Base-by-base conservation (phyloP, 2,797 vertebrate genomes). In the Crypturellus tataupa region DNA sequence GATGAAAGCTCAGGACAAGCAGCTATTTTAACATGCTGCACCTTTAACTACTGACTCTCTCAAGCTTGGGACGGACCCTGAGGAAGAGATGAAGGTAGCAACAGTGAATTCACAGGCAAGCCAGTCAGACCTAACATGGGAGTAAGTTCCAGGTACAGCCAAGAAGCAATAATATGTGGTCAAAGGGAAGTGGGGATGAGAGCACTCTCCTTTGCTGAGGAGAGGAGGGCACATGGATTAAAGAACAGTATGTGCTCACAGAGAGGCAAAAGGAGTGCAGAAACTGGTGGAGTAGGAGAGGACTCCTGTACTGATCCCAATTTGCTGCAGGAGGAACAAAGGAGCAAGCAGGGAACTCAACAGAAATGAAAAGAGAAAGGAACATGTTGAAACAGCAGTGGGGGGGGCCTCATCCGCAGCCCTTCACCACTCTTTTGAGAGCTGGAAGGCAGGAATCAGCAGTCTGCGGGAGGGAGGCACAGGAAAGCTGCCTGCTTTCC, bases 291-390 rank as follows among this genome's bases (percentile, higher is more conserved):
- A 65, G 59, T 10, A 82, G 80, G 19, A 85, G 82, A 85, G 49
- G 25, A 79, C 15, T 10, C 9, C 27, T 55, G 53, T 55, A 55
- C 15, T 29, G 27, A 29, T 55, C 60, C 20, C 73, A 39, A 59
- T 65, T 69, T 87, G 73, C 44, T 84, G 40, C 46, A 81, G 1
- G 27, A 85, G 21, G 19, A 90, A 65, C 8, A 65, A 18, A 83
- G 46, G 25, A 86, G 51, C 73, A 85, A 89, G 72, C 31, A 87
- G 56, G 23, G 62, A 73, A 44, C 58, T 71, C 51, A 75, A 31
- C 13, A 18, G n/a, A 91, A 94, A 93, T 55, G 85, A 91, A 81
- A 81, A 60, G 31, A 85, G 80, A 84, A 90, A 91, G 47, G 65
- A 95, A 87, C 80, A 21, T 16, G 42, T 33, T n/a, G 35, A 37